A percentile compares a stretch with the other conserved stretches of the same genome.
phyloP scores from a whole-genome alignment of 1,140 invertebrate species.

The Melanaphis sacchari region DNA sequence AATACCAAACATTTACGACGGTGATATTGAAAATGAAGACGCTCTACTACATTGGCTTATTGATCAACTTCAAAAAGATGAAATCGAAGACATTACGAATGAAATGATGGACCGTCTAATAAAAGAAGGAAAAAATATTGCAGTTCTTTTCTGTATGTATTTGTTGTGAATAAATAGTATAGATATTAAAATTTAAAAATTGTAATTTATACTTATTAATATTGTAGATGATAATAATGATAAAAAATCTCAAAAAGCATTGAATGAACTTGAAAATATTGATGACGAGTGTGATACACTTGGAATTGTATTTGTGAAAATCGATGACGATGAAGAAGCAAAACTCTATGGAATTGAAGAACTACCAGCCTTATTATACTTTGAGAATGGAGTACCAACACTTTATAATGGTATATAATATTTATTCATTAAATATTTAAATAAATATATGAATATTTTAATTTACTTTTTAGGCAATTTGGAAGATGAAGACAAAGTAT shows the following conservation, averaged over 20 bases:
- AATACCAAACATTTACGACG: constrained; percentile 91
- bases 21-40: constrained; percentile 90
- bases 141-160: constrained; percentile 90
- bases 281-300: constrained; percentile 91
- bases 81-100: constrained; percentile 94
- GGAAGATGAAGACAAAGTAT: constrained; percentile 88
- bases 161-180: not conserved
- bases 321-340: constrained; percentile 88
- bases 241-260: constrained; percentile 82
- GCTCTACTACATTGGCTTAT: constrained; percentile 89
- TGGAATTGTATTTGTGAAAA: constrained; percentile 90
- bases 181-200: not conserved
- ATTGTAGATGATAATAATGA: constrained; percentile 88
- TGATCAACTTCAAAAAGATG: constrained; percentile 85
- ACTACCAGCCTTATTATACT: constrained; percentile 84
- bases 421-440: not conserved
- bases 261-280: constrained; percentile 92
- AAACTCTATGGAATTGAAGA: constrained; percentile 90
- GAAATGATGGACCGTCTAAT: constrained; percentile 91
- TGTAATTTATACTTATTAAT: constrained; percentile 23
- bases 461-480: constrained; percentile 70
- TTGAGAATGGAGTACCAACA: constrained; percentile 88
- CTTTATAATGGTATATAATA: constrained; percentile 76
- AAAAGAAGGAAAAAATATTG: constrained; percentile 86
- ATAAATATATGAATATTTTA: not conserved